These are phyloP conservation scores for Chamaea fasciata DNA, from an alignment of 2,113 vertebrate genomes.

Conservation along the genomic window DNA sequence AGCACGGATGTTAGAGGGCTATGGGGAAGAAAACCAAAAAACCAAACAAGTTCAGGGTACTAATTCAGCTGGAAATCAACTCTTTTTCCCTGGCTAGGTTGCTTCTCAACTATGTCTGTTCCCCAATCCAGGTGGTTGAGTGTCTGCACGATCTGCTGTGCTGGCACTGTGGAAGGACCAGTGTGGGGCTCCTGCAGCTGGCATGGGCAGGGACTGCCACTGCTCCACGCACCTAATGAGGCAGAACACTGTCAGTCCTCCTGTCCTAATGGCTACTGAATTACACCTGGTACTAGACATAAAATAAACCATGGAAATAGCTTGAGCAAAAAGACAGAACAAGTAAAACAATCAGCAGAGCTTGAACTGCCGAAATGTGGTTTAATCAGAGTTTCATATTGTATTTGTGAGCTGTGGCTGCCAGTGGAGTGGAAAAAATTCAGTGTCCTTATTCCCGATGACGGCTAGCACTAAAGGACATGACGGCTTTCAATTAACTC, in stretches of 20 bases:
- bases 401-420: background rate
- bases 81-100: background rate
- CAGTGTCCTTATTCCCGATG: background rate
- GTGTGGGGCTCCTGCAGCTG: background rate
- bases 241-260: background rate
- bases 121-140: background rate
- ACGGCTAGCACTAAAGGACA: background rate
- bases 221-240: background rate
- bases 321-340: background rate
- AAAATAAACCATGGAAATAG: background rate
- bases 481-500: background rate
- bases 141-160: background rate
- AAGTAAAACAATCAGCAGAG: background rate
- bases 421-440: background rate
- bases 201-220: fast-evolving
- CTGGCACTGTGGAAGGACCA: fast-evolving
- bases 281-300: background rate
- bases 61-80: background rate
- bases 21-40: background rate
- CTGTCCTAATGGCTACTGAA: background rate
- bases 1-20: background rate
- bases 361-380: background rate
- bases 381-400: background rate
- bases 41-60: background rate
- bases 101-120: background rate